Percentiles rank a stretch among this genome's conserved stretches.
Evolutionary conservation across 2,113 vertebrate genomes (phyloP).

Genomic region (Amazona vittata): DNA sequence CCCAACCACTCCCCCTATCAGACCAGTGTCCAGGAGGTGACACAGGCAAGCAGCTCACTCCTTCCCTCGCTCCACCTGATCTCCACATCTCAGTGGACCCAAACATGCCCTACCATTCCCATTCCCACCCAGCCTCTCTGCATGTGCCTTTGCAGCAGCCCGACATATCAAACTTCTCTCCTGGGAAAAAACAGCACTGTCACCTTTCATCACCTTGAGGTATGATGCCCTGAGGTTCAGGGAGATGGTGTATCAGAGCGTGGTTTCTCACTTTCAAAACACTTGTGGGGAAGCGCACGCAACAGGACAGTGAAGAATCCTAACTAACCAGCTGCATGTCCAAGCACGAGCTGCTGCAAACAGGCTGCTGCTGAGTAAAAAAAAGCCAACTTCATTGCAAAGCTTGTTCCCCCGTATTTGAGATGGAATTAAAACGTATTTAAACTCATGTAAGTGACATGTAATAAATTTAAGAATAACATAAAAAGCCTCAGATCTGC

Average conservation of each 20-base stretch:
- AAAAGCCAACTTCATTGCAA: neutral
- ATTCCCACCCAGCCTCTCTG: neutral
- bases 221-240: neutral
- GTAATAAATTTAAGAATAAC: conserved; percentile 33
- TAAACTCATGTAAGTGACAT: neutral
- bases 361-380: neutral
- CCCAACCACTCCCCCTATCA: neutral
- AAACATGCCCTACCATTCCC: neutral
- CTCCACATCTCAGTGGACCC: neutral
- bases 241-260: neutral
- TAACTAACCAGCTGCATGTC: neutral
- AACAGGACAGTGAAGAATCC: neutral
- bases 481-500: conserved; percentile 2
- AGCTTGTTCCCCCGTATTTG: neutral
- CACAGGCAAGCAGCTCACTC: neutral
- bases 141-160: neutral
- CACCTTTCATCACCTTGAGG: neutral
- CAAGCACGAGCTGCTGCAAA: neutral
- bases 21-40: neutral
- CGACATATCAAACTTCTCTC: neutral
- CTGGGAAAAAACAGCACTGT: neutral
- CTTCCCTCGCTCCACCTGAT: neutral
- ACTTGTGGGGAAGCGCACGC: neutral
- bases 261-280: neutral
- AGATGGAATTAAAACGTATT: conserved; percentile 19